phyloP scores from a whole-genome alignment of 2,113 vertebrate species.

The Trematomus loennbergii region DNA sequence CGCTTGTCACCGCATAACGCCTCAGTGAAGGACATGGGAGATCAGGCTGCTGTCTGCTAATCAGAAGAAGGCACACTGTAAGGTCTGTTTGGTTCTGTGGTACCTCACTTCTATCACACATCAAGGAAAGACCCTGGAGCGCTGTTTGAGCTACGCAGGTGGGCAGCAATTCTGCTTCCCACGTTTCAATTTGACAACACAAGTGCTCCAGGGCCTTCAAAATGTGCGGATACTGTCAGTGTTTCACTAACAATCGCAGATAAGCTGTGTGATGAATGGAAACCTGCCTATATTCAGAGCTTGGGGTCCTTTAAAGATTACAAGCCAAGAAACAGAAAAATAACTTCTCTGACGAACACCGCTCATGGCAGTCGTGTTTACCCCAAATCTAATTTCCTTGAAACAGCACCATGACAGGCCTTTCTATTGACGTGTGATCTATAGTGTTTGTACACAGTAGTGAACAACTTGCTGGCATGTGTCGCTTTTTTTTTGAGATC shows the following conservation, averaged over 20 bases:
- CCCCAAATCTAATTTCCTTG: conserved; percentile 69
- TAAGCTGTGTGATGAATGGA: conserved; percentile 57
- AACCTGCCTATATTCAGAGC: conserved; percentile 53
- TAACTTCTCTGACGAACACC: conserved; percentile 42
- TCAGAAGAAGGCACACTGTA: conserved; percentile 43
- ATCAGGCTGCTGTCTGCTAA: conserved; percentile 63
- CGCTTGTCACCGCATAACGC: conserved; percentile 46
- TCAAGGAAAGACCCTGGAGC: conserved; percentile 66
- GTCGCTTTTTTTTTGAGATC: conserved; percentile 71
- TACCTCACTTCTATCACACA: conserved; percentile 54
- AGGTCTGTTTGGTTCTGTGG: conserved; percentile 56
- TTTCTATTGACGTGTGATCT: conserved; percentile 69
- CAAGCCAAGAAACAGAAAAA: conserved; percentile 25
- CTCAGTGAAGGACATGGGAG: conserved; percentile 57
- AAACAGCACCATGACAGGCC: conserved; percentile 66
- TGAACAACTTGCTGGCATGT: conserved; percentile 71
- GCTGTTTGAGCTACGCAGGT: conserved; percentile 59
- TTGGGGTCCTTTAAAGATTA: conserved; percentile 62
- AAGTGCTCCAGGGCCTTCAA: conserved; percentile 60
- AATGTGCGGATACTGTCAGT: conserved; percentile 62
- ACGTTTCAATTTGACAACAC: conserved; percentile 70
- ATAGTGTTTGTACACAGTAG: conserved; percentile 75
- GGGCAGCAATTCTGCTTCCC: conserved; percentile 56
- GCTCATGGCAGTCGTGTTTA: conserved; percentile 75
- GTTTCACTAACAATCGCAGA: conserved; percentile 60